Base-by-base conservation (phyloP, 2,888 invertebrate species). In the Nephrotoma guestfalica region DNA sequence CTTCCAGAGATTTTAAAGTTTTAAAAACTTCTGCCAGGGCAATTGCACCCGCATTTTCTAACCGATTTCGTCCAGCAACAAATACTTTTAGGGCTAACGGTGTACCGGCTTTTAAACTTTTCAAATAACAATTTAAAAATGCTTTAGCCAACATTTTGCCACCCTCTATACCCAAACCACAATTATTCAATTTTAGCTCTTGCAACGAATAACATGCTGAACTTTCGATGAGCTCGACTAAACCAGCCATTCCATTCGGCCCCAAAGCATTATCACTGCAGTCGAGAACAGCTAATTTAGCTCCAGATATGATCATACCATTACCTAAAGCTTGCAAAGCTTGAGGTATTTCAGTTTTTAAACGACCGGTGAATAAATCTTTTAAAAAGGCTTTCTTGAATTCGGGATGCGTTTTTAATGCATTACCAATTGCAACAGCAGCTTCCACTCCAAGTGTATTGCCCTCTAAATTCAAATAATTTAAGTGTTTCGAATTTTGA, bases 211-310 rank as follows among this genome's bases (percentile, higher is more conserved):
- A 97, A 90, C 98, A 98, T 0, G 96, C 94, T 0, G 95, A 94
- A 83, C 98, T 97, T 88, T 94, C 94, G 57, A 99, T 91, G 30
- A 99, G 92, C 15, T 95, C 94, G 0, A 96, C 96, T 9, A 99
- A 92, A 0, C 98, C 98, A 88, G 96, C 94, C 85, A 98, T 96
- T 41, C 98, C 99, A 88, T 98, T 96, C 0, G 99, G 98, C 0
- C 99, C 99, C 89, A 99, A 96, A 0, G 99, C 99, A 91, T 99
- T 99, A 91, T 99, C 99, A 90, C 98, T 98, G 7, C 99, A 93
- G 90, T 99, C 98, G 9, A 99, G 91, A 86, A 97, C 96, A 0
- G 94, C 94, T 0, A 99, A 93, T 1, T 94, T 93, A 0, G 97
- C 97, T 0, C 95, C 95, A 0, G 98, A 97, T 5, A 92, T 90